Base-by-base conservation (phyloP, 1,140 invertebrate genomes). In the Orussus abietinus region DNA sequence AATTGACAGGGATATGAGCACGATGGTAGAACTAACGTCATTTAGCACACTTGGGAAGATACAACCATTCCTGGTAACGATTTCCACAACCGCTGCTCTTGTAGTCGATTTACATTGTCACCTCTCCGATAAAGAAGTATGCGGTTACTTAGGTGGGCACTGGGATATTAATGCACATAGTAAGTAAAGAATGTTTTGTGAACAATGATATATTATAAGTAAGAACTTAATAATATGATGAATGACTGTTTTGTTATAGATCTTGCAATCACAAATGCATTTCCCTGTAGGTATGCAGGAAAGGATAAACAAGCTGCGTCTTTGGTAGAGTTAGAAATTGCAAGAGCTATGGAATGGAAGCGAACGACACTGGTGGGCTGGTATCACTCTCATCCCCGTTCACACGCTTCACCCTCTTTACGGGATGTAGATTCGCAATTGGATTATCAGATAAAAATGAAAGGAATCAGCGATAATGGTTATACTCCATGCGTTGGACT, bases 331-430 rank as follows among this genome's bases (percentile, higher is more conserved):
- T 69, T 80, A 10, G 84, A 94, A 74, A 92, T 96, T 57, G 82
- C 84, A 33, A 81, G 84, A 59, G 77, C 81, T 31, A 90, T 96
- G 73, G 83, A 92, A 59, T 82, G 81, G 57, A 77, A 86, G 45
- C 83, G 87, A 38, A 75, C 95, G 17, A 83, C 82, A 17, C 72
- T 96, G 6, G 85, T 96, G 20, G 93, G 92, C 3, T 96, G 93
- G 92, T 97, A 97, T 76, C 93, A 97, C 64, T 94, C 90, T n/a
- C 93, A 96, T 76, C 92, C 92, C 1, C 80, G 84, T 28, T 86
- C 88, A 44, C 82, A 87, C 47, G 87, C 91, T 6, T 87, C 92
- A 46, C 92, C 92, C 6, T 92, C 90, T 11, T 71, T 96, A 1
- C 76, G 88, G 30, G 94, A 97, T 67, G 88, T 94, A 45, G 90